Base-by-base conservation (phyloP, 2,797 vertebrate species). In the Crenichthys baileyi region DNA sequence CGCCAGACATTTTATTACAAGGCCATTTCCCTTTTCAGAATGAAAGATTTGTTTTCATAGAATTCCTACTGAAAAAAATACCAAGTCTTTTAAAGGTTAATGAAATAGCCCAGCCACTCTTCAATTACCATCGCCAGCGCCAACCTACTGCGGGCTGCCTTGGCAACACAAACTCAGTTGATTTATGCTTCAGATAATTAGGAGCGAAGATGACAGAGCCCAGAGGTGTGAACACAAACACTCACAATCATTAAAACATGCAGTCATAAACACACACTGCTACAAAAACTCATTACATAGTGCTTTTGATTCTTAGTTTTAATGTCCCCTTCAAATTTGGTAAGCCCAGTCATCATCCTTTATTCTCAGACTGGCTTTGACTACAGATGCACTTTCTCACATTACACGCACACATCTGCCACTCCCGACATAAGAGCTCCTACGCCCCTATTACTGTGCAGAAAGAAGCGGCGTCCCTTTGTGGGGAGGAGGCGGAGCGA, bases 31-130 rank as follows among this genome's bases (percentile, higher is more conserved):
- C 78, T 86, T 89, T 88, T 82, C 72, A 84, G 75, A 91, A 91
- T 85, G 77, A 90, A 84, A 88, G 72, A 94, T 92, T 91, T 90
- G 91, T 92, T 91, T 92, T 93, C 92, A 93, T 91, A 91, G 86
- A 46, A 79, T 81, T 75, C 83, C 86, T 86, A 87, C 86, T 92
- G 89, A 92, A 94, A 94, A 92, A 92, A 94, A 94, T 87, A 91
- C 76, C 90, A 89, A 92, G 88, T 92, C 88, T 81, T 90, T 92
- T 91, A 94, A 93, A 95, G 94, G 94, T 95, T 94, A 94, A 95
- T 94, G 89, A 93, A 95, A 95, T 84, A 90, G 89, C 90, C 85
- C 76, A 76, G 81, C 83, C 74, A 11, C 78, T 79, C 81, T 90
- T 81, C 75, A 41, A n/a, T 83, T 26, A 75, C 79, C 79, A 79